Percentiles rank a stretch among this genome's conserved stretches.
Evolutionary conservation across 2,888 invertebrate species (phyloP).

Genomic region (Dendrolimus pini): DNA sequence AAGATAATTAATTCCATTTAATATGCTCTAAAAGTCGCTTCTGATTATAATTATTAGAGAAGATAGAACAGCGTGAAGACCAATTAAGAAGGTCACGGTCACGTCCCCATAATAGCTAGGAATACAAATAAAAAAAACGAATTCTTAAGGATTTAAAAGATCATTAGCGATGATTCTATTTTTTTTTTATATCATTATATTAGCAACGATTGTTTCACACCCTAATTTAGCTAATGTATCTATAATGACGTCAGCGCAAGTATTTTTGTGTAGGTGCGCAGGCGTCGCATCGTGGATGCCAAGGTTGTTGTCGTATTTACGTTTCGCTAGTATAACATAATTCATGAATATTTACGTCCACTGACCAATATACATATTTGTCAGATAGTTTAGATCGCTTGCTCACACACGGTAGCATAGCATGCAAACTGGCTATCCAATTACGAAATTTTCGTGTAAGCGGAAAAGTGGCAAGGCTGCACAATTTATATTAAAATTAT

Average conservation of each 20-base stretch:
- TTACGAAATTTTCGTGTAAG: background rate
- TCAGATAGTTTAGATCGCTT: background rate
- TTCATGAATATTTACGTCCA: background rate
- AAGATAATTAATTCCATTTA: no score
- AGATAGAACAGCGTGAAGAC: no score
- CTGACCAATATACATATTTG: background rate
- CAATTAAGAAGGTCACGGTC: no score
- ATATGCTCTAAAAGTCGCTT: no score
- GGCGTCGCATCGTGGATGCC: slow-evolving; percentile 30
- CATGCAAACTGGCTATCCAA: background rate
- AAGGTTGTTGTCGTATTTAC: slow-evolving; percentile 37
- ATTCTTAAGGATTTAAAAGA: no score
- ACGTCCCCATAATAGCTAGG: no score
- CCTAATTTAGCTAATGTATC: background rate
- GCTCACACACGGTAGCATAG: background rate
- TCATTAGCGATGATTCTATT: background rate
- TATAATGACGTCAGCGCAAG: slow-evolving; percentile 19
- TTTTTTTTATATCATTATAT: background rate
- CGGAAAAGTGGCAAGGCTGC: background rate
- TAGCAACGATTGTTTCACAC: background rate
- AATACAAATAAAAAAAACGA: no score
- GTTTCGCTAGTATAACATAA: slow-evolving; percentile 13
- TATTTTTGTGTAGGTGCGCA: slow-evolving; percentile 33
- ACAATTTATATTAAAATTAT: background rate
- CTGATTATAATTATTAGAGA: no score